Conservation (phyloP, 2,797 vertebrate species). For the Pseudochromis fuscus region DNA sequence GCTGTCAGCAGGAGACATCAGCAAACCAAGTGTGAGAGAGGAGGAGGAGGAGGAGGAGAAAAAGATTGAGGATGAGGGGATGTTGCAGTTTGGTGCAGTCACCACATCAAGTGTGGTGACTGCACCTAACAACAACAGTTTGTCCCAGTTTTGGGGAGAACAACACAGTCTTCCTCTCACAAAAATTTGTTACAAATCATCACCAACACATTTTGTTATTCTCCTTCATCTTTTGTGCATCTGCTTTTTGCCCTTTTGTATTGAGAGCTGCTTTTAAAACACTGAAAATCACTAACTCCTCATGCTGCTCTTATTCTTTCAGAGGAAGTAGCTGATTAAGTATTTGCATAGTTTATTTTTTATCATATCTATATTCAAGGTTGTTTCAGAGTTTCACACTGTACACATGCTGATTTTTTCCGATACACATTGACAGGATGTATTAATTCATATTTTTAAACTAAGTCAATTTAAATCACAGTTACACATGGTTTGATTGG, state of each 20-base stretch:
- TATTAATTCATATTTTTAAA: too few relatives aligned
- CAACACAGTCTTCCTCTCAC: conserved; percentile 20
- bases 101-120: conserved; percentile 23
- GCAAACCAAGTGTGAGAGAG: not conserved
- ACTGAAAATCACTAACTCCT: not conserved
- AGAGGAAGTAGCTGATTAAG: not conserved
- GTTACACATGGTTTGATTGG: not conserved
- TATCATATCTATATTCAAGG: not conserved
- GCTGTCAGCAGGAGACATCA: conserved; percentile 41
- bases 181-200: conserved; percentile 35
- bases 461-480: too few relatives aligned
- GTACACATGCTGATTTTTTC: not conserved
- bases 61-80: conserved; percentile 28
- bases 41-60: conserved; percentile 1
- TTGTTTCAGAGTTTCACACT: not conserved
- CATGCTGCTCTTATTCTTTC: not conserved
- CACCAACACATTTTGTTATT: conserved; percentile 22
- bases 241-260: not conserved
- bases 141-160: conserved; percentile 57
- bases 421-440: too few relatives aligned
- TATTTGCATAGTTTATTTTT: too few relatives aligned
- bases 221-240: conserved; percentile 10
- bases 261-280: not conserved
- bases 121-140: conserved; percentile 11
- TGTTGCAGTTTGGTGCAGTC: conserved; percentile 42